Base-by-base conservation (phyloP, 2,797 vertebrate species). In the Aplochiton taeniatus region DNA sequence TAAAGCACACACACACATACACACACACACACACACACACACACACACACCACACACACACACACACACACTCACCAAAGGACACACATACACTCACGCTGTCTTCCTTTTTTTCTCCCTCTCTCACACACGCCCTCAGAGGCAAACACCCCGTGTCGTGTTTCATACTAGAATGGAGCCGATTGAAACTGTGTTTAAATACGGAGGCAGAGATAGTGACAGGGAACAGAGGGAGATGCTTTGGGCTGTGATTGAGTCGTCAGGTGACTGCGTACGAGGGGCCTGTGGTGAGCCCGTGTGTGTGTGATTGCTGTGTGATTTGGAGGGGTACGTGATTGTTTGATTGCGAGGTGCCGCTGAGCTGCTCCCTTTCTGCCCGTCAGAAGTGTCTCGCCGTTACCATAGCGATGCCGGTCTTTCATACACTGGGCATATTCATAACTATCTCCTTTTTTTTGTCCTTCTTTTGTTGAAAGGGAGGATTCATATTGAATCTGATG, bases 371-470 rank as follows among this genome's bases (percentile, higher is more conserved):
- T 82, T 68, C 68, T 61, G 67, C 67, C 68, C 76, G 51, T 86
- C 85, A 79, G 66, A 69, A 66, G 80, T 78, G 75, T 85, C 74
- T 70, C 58, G 46, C 63, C 70, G 86, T 89, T 90, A 76, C 85
- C 83, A 88, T 88, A 60, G 89, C 72, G 75, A 88, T 58, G n/a
- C 43, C 14, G 11, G 41, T 41, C 54, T 56, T 14, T n/a, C n/a
- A 41, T 56, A 56, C 54, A 11, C 18, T n/a, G 50, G 16, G 13
- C 4, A 18, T 52, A 17, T 18, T 52, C 50, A 52, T 6, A 52
- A 52, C 50, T 51, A 9, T 4, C 7, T 51, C 5, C 10, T 9
- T 52, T 18, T 10, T 16, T 17, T 18, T 17, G n/a, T 52, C 7
- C 17, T 7, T 52, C 52, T 54, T 19, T 18, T 2, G 18, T 9